phyloP scores from a whole-genome alignment of 2,888 invertebrate genomes.

The Torymus texanus region DNA sequence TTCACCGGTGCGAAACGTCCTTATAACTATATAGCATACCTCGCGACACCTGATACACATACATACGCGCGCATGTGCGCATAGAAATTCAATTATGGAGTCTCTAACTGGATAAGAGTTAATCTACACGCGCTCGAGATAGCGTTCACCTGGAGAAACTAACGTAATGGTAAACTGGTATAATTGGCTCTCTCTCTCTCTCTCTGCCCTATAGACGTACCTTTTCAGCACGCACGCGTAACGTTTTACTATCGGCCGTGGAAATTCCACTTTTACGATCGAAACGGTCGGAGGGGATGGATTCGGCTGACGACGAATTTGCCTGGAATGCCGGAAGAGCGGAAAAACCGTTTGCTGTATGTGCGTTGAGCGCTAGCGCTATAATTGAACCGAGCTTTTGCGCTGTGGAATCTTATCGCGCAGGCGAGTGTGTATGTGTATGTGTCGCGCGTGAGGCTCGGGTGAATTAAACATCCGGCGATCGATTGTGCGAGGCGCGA shows the following conservation, averaged over 20 bases:
- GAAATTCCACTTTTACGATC: conserved; percentile 21
- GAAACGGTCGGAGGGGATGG: background rate
- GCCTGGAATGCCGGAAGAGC: background rate
- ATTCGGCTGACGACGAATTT: background rate
- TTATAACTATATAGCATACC: too few species aligned
- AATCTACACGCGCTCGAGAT: conserved; percentile 20
- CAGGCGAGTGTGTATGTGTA: too few species aligned
- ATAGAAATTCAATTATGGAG: conserved; percentile 44
- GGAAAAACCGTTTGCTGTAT: conserved; percentile 11
- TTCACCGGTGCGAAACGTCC: too few species aligned
- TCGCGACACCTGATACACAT: too few species aligned
- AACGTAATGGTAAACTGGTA: conserved; percentile 49
- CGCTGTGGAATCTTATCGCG: conserved; percentile 11
- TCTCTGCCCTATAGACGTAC: background rate
- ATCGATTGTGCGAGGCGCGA: background rate
- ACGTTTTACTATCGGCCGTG: conserved; percentile 9
- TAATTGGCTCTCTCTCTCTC: conserved; percentile 18
- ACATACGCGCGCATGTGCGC: background rate
- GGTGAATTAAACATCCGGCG: conserved; percentile 41
- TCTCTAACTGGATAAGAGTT: conserved; percentile 30
- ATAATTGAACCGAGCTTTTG: too few species aligned
- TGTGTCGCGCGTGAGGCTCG: too few species aligned
- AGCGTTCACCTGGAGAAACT: conserved; percentile 4
- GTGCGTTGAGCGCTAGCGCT: too few species aligned
- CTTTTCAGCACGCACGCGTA: background rate